Evolutionary conservation across 1,140 invertebrate genomes (phyloP).

Genomic region (Pectinophora gossypiella): DNA sequence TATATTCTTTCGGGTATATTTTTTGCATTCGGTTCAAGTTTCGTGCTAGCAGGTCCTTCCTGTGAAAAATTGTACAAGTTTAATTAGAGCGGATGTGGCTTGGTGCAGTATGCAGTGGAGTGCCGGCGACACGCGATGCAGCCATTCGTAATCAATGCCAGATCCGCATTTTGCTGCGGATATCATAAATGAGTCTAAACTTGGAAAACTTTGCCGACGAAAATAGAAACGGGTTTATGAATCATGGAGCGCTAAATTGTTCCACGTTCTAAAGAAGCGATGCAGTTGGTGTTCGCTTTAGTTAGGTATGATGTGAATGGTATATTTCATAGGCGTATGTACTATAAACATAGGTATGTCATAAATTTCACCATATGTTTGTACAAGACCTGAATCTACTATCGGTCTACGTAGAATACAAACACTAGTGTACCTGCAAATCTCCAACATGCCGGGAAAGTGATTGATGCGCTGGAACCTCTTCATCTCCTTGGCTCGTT

Average conservation of each 20-base stretch:
- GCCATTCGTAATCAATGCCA: background rate
- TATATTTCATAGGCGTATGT: too few relatives aligned
- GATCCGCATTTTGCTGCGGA: background rate
- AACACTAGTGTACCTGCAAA: slow-evolving; percentile 87
- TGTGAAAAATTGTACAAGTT: slow-evolving; percentile 17
- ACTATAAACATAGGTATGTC: too few relatives aligned
- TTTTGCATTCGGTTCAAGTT: slow-evolving; percentile 92
- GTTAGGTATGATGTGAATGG: too few relatives aligned
- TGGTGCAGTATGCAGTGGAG: background rate
- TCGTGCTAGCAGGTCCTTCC: slow-evolving; percentile 88
- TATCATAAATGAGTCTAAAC: background rate
- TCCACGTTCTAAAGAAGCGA: too few relatives aligned
- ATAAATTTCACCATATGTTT: too few relatives aligned
- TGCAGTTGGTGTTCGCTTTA: too few relatives aligned
- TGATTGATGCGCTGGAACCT: slow-evolving; percentile 93
- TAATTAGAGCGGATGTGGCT: background rate
- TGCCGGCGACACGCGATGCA: background rate
- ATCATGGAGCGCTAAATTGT: too few relatives aligned
- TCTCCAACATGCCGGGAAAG: slow-evolving; percentile 94
- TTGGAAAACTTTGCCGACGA: background rate
- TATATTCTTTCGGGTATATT: slow-evolving; percentile 91
- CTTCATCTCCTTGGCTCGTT: slow-evolving; percentile 92
- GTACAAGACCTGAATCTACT: too few relatives aligned
- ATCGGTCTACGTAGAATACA: too few relatives aligned
- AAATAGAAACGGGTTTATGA: too few relatives aligned